A percentile compares a stretch with the other conserved stretches of the same genome.
Conservation (phyloP, 2,113 vertebrate genomes). For the Myrmecophaga tridactyla region DNA sequence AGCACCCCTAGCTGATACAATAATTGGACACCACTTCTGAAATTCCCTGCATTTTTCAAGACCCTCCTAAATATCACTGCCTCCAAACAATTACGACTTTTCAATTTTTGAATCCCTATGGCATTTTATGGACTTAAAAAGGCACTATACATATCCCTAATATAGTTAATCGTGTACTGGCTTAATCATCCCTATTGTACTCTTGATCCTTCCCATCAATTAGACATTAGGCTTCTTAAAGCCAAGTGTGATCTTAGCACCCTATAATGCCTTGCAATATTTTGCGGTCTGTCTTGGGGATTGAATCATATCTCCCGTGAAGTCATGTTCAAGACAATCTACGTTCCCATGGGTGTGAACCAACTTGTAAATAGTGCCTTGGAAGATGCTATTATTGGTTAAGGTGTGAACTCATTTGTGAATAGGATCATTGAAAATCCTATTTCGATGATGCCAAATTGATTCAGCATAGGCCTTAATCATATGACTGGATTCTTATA, state of each 20-base stretch:
- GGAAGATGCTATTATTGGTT: too few species aligned
- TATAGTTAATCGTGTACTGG: background rate
- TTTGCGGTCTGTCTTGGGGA: too few species aligned
- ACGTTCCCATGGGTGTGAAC: too few species aligned
- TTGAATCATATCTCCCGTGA: too few species aligned
- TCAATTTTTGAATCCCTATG: background rate
- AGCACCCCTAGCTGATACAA: background rate
- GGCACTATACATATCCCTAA: background rate
- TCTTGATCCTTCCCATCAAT: background rate
- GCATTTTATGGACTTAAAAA: background rate
- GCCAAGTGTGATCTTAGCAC: background rate
- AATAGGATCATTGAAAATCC: too few species aligned
- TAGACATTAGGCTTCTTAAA: background rate
- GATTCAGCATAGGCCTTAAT: too few species aligned
- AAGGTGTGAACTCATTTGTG: too few species aligned
- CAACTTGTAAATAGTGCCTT: too few species aligned
- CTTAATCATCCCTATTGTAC: background rate
- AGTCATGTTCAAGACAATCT: too few species aligned
- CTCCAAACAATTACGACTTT: background rate
- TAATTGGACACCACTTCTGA: background rate
- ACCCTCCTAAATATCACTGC: background rate
- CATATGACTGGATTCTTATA: too few species aligned
- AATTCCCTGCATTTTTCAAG: background rate
- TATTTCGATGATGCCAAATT: too few species aligned
- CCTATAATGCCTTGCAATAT: background rate